Percentiles rank a stretch among this genome's conserved stretches.
These are phyloP conservation scores for Gisinianus flammeolus DNA, from an alignment of 2,888 invertebrate genomes.

Conservation along the genomic window DNA sequence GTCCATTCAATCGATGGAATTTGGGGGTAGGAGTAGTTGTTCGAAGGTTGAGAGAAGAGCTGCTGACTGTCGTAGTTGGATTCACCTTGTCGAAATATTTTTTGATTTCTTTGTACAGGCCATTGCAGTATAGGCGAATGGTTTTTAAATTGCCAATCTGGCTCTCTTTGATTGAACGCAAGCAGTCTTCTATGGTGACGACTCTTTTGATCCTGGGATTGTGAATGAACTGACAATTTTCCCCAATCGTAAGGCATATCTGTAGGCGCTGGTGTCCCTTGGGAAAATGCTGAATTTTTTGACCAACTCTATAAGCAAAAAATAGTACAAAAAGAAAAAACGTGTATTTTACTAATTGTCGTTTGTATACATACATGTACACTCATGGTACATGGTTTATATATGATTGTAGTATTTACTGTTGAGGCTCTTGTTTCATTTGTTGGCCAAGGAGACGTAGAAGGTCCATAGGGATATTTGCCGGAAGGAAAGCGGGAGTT, in stretches of 20 bases:
- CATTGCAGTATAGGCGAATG: neutral
- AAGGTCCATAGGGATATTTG: neutral
- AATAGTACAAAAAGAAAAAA: neutral
- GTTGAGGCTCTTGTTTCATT: neutral
- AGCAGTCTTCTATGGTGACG: neutral
- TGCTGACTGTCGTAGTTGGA: no score
- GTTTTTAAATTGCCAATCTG: neutral
- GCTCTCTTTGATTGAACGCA: neutral
- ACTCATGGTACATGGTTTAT: neutral
- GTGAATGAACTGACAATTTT: neutral
- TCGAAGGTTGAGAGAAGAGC: neutral
- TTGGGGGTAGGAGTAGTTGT: neutral
- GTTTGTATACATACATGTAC: neutral
- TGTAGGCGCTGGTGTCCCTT: neutral
- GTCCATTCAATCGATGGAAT: neutral
- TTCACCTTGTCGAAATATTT: neutral
- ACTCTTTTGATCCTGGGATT: neutral
- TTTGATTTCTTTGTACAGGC: neutral
- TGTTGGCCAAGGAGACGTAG: neutral
- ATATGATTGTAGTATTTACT: neutral
- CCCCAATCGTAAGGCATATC: neutral
- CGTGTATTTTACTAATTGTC: neutral
- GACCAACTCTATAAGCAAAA: neutral
- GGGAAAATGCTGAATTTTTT: neutral
- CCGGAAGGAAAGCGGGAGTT: neutral